These are phyloP conservation scores for Drosophila eugracilis DNA, from an alignment of 1,140 invertebrate species.

Conservation along the genomic window DNA sequence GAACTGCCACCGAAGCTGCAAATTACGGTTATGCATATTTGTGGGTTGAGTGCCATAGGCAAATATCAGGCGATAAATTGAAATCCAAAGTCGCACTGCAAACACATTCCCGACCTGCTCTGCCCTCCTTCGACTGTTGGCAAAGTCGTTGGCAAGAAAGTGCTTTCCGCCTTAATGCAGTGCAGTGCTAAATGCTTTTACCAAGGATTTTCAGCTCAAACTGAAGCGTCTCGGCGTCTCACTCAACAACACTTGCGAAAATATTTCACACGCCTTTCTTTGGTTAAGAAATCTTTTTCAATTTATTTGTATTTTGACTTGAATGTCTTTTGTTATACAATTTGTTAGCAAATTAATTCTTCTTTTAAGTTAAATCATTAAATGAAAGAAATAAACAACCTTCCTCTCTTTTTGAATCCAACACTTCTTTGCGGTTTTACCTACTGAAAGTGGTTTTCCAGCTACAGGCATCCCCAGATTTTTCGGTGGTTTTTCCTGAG, in stretches of 20 bases:
- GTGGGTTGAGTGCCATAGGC: conserved; percentile 32
- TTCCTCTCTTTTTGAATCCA: too few species aligned
- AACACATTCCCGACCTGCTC: too few species aligned
- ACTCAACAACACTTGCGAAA: conserved; percentile 32
- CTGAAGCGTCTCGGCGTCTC: conserved; percentile 36
- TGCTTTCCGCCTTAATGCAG: conserved; percentile 69
- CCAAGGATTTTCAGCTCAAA: conserved; percentile 74
- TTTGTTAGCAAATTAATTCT: neutral
- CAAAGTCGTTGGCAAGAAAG: conserved; percentile 49
- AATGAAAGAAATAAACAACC: too few species aligned
- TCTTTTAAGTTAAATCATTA: too few species aligned
- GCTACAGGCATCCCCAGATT: conserved; percentile 3
- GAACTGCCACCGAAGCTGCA: conserved; percentile 74
- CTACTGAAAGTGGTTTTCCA: conserved; percentile 7
- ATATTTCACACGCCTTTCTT: conserved; percentile 7
- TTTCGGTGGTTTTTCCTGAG: conserved; percentile 30
- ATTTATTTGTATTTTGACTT: neutral
- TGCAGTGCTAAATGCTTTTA: conserved; percentile 80
- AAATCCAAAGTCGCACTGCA: conserved; percentile 69
- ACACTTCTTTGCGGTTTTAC: neutral
- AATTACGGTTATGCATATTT: conserved; percentile 75
- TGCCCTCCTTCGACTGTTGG: neutral
- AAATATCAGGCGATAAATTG: conserved; percentile 78
- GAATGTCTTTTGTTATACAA: too few species aligned
- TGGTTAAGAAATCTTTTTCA: neutral